Evolutionary conservation across 1,140 invertebrate species (phyloP), one percentile per base, ranked within the genome.

Genomic region (Periplaneta americana): DNA sequence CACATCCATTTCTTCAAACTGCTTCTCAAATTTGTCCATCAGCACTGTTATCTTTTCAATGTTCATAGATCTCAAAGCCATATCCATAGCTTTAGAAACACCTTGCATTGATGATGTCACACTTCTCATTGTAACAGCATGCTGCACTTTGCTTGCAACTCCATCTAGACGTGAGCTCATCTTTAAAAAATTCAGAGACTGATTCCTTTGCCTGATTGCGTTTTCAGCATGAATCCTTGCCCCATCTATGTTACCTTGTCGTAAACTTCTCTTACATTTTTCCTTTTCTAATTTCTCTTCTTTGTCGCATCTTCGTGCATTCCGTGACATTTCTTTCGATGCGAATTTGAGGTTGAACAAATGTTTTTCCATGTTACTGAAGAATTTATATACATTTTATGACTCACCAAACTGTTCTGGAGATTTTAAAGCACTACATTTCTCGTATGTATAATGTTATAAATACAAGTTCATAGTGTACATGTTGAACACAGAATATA

Each of bases 301-400:
- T 28, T 75, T 75, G 13, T 75, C 74, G 1, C 15, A 22, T 28
- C 33, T 75, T 31, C 8, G 15, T 13, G 74, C n/a, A 28, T 75
- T 75, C 28, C 74, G n/a, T 75, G 74, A n/a, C 74, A 75, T 75
- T 75, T 75, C 15, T 75, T 75, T 75, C 28, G 74, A 75, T 75
- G 74, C 74, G 33, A 75, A 75, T 28, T 75, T 75, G n/a, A 75
- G 28, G 33, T 75, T 75, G 28, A 75, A 75, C n/a, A 75, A 31
- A 75, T 75, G 74, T 28, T 32, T 17, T 31, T 75, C 74, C 74
- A 75, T 75, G 15, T n/a, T 32, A 28, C 11, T 22, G 13, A 57
- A 15, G 39, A 57, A 13, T 57, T 13, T 15, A 57, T 57, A 22
- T 57, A 22, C 22, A 57, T n/a, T n/a, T n/a, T n/a, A n/a, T n/a